A percentile compares a stretch with the other conserved stretches of the same genome.
These are phyloP conservation scores for Thereva unica DNA, from an alignment of 2,888 invertebrate species.

Conservation along the genomic window DNA sequence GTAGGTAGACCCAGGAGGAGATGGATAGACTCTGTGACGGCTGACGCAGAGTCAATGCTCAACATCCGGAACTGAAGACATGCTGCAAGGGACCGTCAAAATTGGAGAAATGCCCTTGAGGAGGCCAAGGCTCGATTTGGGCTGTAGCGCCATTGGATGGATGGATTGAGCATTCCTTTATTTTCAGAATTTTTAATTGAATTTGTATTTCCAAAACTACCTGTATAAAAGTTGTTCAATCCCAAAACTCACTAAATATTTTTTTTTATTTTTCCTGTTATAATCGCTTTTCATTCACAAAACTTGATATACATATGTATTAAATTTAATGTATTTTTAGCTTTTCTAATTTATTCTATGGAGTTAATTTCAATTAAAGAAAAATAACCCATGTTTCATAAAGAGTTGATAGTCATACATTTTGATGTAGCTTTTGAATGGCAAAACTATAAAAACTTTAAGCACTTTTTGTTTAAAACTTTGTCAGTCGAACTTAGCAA, in stretches of 20 bases:
- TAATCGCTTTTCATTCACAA: not conserved
- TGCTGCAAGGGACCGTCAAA: no score
- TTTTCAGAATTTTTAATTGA: no score
- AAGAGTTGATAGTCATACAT: not conserved
- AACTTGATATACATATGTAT: slow-evolving; percentile 3
- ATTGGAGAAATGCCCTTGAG: no score
- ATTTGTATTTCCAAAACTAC: not conserved
- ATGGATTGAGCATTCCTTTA: no score
- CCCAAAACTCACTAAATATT: not conserved
- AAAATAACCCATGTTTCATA: not conserved
- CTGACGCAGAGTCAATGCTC: no score
- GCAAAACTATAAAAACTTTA: not conserved
- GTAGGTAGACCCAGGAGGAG: no score
- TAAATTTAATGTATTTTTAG: not conserved
- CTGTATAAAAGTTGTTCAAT: not conserved
- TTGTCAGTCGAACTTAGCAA: not conserved
- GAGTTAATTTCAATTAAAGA: not conserved
- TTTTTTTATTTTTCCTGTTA: not conserved
- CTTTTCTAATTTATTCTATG: not conserved
- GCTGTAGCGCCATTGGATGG: no score
- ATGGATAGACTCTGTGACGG: no score
- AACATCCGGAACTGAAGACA: no score
- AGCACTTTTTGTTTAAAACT: not conserved
- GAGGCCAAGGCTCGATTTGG: no score
- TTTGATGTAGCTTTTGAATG: not conserved